A percentile compares a stretch with the other conserved stretches of the same genome.
Evolutionary conservation across 2,888 invertebrate species (phyloP).

Genomic region (Cheilosia vernalis): DNA sequence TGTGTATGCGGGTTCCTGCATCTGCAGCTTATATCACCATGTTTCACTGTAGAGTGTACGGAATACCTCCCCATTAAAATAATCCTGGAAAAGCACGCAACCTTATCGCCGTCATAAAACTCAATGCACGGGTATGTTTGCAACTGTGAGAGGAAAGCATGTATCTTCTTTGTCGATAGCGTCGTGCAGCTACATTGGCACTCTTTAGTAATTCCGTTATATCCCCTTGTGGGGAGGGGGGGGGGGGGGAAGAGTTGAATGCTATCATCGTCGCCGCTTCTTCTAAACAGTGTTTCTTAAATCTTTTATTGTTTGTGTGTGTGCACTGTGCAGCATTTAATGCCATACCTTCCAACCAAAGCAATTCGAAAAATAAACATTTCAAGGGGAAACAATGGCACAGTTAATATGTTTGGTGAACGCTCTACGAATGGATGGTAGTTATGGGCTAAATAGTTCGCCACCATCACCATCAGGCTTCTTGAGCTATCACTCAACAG

Average conservation of each 20-base stretch:
- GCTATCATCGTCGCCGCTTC: constrained; percentile 20
- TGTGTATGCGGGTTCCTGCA: constrained; percentile 27
- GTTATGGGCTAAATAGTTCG: constrained; percentile 34
- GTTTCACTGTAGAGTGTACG: constrained; percentile 1
- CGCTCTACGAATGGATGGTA: constrained; percentile 15
- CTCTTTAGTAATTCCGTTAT: neutral
- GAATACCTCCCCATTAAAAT: constrained; percentile 47
- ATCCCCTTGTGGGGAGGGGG: constrained; percentile 2
- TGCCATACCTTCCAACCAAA: constrained; percentile 13
- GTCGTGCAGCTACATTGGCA: neutral
- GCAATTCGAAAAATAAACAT: constrained; percentile 30
- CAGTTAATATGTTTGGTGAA: constrained; percentile 54
- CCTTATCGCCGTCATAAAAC: constrained; percentile 34
- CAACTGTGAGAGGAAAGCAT: neutral
- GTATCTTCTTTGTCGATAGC: neutral
- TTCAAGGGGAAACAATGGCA: constrained; percentile 43
- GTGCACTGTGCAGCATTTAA: neutral
- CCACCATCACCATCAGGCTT: constrained; percentile 9
- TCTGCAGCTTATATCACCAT: constrained; percentile 24
- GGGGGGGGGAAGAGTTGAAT: constrained; percentile 26
- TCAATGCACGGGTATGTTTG: neutral
- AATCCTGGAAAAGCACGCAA: constrained; percentile 36
- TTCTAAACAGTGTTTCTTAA: constrained; percentile 6
- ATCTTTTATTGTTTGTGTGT: constrained; percentile 5
- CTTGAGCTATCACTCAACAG: constrained; percentile 15